Percentiles rank a stretch among this genome's conserved stretches.
phyloP scores from a whole-genome alignment of 30 jellyfish, hydroid and myxozoan genomes.

The Aurelia coerulea region DNA sequence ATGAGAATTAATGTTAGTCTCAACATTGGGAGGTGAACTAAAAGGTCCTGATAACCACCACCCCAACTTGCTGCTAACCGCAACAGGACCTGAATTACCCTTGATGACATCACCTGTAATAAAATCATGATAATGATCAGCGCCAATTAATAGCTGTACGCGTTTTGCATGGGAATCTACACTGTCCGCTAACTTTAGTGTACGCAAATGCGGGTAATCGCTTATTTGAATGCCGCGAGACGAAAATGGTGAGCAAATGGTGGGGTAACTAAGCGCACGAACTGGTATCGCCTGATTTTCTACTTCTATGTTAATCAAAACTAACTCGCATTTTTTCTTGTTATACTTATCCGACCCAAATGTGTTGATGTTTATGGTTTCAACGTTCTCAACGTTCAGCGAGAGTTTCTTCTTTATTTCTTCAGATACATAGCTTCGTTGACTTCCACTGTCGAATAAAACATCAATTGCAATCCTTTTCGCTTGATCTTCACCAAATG shows the following conservation, averaged over 20 bases:
- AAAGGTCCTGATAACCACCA: constrained; percentile 62
- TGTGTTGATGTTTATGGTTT: constrained; percentile 48
- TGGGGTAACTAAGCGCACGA: constrained; percentile 18
- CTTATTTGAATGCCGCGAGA: constrained; percentile 8
- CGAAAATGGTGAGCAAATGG: constrained; percentile 44
- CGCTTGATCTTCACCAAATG: constrained; percentile 41
- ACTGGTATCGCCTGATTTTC: constrained; percentile 27
- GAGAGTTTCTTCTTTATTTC: constrained; percentile 50
- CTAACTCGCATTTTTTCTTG: constrained; percentile 27
- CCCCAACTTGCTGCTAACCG: constrained; percentile 66
- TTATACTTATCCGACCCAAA: constrained; percentile 53
- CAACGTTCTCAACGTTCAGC: constrained; percentile 29
- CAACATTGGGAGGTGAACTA: not conserved
- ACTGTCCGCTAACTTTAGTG: constrained; percentile 22
- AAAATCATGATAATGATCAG: constrained; percentile 36
- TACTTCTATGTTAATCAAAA: constrained; percentile 21
- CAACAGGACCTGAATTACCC: constrained; percentile 62
- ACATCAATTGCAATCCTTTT: constrained; percentile 23
- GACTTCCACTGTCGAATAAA: constrained; percentile 54
- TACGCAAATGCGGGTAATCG: constrained; percentile 48
- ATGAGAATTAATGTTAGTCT: constrained; percentile 37
- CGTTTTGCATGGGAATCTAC: not conserved
- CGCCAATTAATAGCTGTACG: constrained; percentile 42
- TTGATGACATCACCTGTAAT: constrained; percentile 39
- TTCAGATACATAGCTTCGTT: constrained; percentile 49